phyloP scores from a whole-genome alignment of 2,888 invertebrate genomes.

The Exocentrus adspersus region DNA sequence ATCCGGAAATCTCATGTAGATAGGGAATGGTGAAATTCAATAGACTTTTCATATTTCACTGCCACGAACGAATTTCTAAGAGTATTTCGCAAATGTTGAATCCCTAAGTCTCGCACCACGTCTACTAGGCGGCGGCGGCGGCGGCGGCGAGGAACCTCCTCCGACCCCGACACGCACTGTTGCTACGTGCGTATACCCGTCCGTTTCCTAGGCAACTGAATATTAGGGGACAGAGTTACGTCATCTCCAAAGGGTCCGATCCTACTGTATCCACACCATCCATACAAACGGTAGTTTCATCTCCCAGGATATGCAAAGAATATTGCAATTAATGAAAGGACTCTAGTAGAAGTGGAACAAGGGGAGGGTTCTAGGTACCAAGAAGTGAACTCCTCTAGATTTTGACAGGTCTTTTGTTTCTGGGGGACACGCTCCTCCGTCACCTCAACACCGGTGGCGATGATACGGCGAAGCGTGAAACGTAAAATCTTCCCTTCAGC shows the following conservation, averaged over 20 bases:
- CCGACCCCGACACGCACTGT: slow-evolving; percentile 40
- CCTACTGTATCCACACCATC: slow-evolving; percentile 32
- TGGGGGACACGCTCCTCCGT: no score
- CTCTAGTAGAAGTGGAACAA: not conserved
- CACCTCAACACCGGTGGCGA: no score
- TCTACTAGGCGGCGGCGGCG: no score
- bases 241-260: slow-evolving; percentile 32
- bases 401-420: no score
- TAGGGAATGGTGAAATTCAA: not conserved
- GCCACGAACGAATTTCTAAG: slow-evolving; percentile 7
- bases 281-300: slow-evolving; percentile 13
- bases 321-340: slow-evolving; percentile 18
- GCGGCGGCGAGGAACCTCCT: slow-evolving; percentile 19
- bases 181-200: slow-evolving; percentile 45
- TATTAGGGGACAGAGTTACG: slow-evolving; percentile 33
- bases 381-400: no score
- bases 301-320: slow-evolving; percentile 18
- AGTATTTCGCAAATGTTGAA: slow-evolving; percentile 17
- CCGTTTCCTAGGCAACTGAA: slow-evolving; percentile 43
- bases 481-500: not conserved
- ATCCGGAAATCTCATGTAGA: no score
- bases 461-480: no score
- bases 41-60: not conserved
- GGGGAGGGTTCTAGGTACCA: no score
- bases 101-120: slow-evolving; percentile 14